Base-by-base conservation (phyloP, 2,113 vertebrate genomes). In the Dasypus novemcinctus region DNA sequence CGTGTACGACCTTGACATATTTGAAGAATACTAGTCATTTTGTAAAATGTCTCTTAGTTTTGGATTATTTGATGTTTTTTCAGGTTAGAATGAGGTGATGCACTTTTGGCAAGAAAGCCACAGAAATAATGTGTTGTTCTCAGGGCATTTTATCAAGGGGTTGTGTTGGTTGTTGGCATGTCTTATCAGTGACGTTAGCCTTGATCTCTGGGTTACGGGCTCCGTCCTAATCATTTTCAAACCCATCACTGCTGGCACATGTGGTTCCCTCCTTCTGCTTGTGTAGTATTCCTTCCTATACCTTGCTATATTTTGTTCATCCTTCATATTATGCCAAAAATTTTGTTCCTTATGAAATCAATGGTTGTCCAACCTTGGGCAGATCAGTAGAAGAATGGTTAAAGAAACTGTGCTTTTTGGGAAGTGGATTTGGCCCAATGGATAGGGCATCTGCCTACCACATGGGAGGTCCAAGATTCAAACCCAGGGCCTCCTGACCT, bases 231-330 rank as follows among this genome's bases (percentile, higher is more conserved):
- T 2, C 7, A 29, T 59, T 75, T 74, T 43, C 68, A 59, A 25
- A 17, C 46, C 8, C 4, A 13, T 17, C 20, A 5, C 27, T 4
- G 36, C n/a, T 12, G 7, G 7, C 23, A 8, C 29, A 6, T 2
- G 46, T 23, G 68, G 36, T 4, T 33, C 8, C 23, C 57, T 57
- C 69, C 78, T 68, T n/a, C 4, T 13, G 36, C 4, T 36, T 2
- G 12, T 36, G 3, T 36, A 23, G 43, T 54, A 25, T 33, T 38
- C 49, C 3, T 52, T 49, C 54, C 20, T 5, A 57, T 18, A 6
- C 20, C 33, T 78, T 61, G 18, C 54, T 13, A 21, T 57, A 18
- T 3, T 38, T 38, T 49, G 9, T 13, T 46, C 23, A 23, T 31
- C 6, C 33, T 83, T 57, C 46, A 31, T 1, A 8, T 25, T 6